Evolutionary conservation across 2,113 vertebrate species (phyloP).

Genomic region (Indicator indicator): DNA sequence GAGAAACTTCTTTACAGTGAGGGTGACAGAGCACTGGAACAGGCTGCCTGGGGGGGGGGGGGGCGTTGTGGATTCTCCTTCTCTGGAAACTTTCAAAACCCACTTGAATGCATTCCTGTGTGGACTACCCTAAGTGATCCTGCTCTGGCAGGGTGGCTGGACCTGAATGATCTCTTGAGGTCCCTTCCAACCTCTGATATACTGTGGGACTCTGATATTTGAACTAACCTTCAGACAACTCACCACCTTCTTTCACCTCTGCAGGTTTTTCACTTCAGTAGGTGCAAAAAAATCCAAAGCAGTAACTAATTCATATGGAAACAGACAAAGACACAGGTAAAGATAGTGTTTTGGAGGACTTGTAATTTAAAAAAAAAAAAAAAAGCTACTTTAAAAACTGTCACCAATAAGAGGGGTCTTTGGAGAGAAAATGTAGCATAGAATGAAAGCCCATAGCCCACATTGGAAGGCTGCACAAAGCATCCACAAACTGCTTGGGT

Average conservation of each 20-base stretch:
- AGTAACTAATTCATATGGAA: neutral
- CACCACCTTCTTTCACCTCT: neutral
- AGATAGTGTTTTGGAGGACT: neutral
- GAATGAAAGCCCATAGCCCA: neutral
- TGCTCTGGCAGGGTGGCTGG: too few relatives aligned
- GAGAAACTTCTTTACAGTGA: too few relatives aligned
- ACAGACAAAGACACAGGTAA: neutral
- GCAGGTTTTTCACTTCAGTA: neutral
- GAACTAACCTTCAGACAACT: neutral
- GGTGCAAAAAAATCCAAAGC: neutral
- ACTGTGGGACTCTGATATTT: neutral
- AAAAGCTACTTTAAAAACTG: neutral
- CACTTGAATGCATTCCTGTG: too few relatives aligned
- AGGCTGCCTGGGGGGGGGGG: too few relatives aligned
- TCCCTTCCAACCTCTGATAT: too few relatives aligned
- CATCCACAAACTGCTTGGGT: neutral
- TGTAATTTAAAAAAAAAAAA: too few relatives aligned
- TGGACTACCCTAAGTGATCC: too few relatives aligned
- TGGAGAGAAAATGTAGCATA: neutral
- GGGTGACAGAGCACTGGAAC: too few relatives aligned
- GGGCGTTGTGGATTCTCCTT: too few relatives aligned
- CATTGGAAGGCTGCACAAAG: neutral
- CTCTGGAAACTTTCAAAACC: too few relatives aligned
- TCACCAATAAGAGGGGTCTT: neutral
- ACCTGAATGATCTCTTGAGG: too few relatives aligned